phyloP scores from a whole-genome alignment of 2,113 vertebrate species.

The Nerophis lumbriciformis region DNA sequence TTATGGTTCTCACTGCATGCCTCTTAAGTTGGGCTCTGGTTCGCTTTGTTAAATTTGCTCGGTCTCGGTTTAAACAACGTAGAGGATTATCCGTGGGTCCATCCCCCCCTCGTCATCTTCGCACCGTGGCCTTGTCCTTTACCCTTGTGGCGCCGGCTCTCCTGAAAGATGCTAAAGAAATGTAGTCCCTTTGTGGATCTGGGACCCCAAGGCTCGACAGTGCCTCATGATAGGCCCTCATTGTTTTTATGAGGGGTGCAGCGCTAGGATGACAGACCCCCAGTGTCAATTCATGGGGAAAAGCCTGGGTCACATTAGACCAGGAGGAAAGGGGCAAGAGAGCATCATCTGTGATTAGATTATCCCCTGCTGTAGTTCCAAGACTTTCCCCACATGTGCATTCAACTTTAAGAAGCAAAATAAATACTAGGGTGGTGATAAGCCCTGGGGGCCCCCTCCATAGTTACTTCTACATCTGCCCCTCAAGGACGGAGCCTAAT shows the following conservation, averaged over 20 bases:
- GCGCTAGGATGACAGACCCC: conserved; percentile 29
- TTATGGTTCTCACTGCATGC: conserved; percentile 22
- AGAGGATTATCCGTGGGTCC: conserved; percentile 45
- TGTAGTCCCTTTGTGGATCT: conserved; percentile 45
- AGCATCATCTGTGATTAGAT: conserved; percentile 64
- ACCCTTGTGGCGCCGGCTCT: conserved; percentile 29
- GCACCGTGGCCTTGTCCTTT: conserved; percentile 36
- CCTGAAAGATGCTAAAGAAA: conserved; percentile 41
- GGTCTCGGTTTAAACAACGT: conserved; percentile 37
- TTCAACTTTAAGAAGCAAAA: conserved; percentile 74
- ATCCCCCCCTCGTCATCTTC: conserved; percentile 18
- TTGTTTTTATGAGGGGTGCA: conserved; percentile 40
- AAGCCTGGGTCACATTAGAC: conserved; percentile 40
- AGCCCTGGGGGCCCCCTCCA: conserved; percentile 63
- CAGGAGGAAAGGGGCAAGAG: conserved; percentile 40
- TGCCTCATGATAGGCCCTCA: conserved; percentile 27
- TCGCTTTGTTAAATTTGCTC: conserved; percentile 44
- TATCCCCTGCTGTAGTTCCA: conserved; percentile 57
- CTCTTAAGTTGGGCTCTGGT: conserved; percentile 26
- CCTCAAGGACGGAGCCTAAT: conserved; percentile 70
- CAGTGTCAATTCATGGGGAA: conserved; percentile 29
- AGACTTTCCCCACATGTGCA: conserved; percentile 57
- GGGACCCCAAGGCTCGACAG: conserved; percentile 30
- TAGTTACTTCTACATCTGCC: conserved; percentile 62
- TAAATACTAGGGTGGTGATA: conserved; percentile 66